These are phyloP conservation scores for Sebastes steindachneri DNA, from an alignment of 2,797 vertebrate genomes.

Conservation along the genomic window DNA sequence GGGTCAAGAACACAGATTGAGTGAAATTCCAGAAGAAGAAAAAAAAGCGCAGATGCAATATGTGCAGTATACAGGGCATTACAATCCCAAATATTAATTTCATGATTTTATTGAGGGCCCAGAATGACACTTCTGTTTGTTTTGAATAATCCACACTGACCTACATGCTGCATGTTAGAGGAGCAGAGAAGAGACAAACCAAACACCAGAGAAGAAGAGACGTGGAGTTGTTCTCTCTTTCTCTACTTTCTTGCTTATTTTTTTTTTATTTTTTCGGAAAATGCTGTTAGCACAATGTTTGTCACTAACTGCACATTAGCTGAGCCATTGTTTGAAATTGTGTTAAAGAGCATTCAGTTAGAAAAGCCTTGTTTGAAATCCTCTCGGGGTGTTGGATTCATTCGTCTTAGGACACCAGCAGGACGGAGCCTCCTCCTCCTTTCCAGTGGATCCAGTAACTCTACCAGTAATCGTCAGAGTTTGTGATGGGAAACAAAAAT, in stretches of 20 bases:
- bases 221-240: not conserved
- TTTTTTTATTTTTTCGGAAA: not conserved
- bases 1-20: not conserved
- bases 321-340: constrained; percentile 31
- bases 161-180: constrained; percentile 70
- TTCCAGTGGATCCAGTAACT: constrained; percentile 8
- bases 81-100: constrained; percentile 60
- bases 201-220: constrained; percentile 47
- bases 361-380: not conserved
- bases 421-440: not conserved
- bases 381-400: not conserved
- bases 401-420: not conserved
- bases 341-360: not conserved
- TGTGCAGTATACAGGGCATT: constrained; percentile 70
- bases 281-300: constrained; percentile 40
- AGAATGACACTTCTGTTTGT: constrained; percentile 40
- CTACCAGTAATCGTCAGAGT: not conserved
- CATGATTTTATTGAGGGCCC: constrained; percentile 26
- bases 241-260: not conserved
- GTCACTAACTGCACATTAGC: constrained; percentile 46
- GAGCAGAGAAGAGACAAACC: constrained; percentile 55
- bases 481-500: not conserved
- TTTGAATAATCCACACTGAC: constrained; percentile 48
- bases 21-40: constrained; percentile 37
- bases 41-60: constrained; percentile 46